A percentile compares a stretch with the other conserved stretches of the same genome.
These are phyloP conservation scores for Venturia canescens DNA, from an alignment of 1,140 invertebrate genomes.

Conservation along the genomic window DNA sequence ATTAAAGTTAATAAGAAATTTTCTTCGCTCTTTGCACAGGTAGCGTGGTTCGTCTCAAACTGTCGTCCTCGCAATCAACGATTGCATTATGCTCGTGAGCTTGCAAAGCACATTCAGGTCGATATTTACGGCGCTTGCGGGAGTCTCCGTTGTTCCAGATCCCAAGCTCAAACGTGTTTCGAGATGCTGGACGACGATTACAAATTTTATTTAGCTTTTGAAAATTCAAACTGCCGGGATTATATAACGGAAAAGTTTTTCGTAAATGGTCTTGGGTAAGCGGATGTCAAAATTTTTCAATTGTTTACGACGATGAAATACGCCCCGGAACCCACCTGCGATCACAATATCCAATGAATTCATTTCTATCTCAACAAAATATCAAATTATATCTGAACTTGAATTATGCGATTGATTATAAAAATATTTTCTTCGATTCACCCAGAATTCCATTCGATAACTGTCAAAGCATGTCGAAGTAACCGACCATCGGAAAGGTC, in stretches of 20 bases:
- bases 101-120: slow-evolving; percentile 91
- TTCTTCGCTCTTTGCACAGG: slow-evolving; percentile 72
- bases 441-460: no score
- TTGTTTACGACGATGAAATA: no score
- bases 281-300: slow-evolving; percentile 23
- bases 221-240: slow-evolving; percentile 97
- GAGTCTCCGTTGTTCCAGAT: slow-evolving; percentile 88
- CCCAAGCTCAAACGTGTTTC: slow-evolving; percentile 89
- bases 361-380: not conserved
- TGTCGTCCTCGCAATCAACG: slow-evolving; percentile 93
- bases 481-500: no score
- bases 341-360: no score
- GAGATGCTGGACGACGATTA: slow-evolving; percentile 95
- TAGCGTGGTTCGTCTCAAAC: slow-evolving; percentile 98
- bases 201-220: slow-evolving; percentile 98
- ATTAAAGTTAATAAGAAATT: not conserved
- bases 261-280: slow-evolving; percentile 92
- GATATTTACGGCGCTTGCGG: slow-evolving; percentile 97
- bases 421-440: no score
- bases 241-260: slow-evolving; percentile 99
- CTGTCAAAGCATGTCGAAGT: no score
- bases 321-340: no score
- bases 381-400: not conserved
- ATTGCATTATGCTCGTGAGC: slow-evolving; percentile 90
- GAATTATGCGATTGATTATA: no score